These are phyloP conservation scores for Sinocyclocheilus grahami DNA, from an alignment of 2,113 vertebrate genomes.

Conservation along the genomic window DNA sequence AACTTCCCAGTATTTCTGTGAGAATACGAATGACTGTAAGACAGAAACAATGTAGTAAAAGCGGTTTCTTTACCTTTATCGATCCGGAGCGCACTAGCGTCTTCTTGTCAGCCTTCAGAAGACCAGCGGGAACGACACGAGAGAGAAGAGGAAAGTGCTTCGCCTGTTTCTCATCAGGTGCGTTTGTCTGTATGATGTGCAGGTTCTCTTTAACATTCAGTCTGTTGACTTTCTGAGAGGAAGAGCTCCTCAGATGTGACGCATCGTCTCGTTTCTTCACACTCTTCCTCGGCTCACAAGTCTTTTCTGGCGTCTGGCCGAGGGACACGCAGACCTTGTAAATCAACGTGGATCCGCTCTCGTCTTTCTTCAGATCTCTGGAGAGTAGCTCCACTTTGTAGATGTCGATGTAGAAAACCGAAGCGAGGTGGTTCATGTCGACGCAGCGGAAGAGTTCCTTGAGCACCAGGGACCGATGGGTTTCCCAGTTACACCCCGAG, in stretches of 20 bases:
- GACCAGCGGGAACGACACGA: conserved; percentile 79
- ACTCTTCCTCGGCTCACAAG: fast-evolving
- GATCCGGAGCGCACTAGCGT: conserved; percentile 69
- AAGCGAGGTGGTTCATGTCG: conserved; percentile 68
- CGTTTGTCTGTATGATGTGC: too few relatives aligned
- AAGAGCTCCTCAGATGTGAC: background rate
- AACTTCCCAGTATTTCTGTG: too few relatives aligned
- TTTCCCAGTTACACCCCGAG: conserved; percentile 86
- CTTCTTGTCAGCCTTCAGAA: conserved; percentile 77
- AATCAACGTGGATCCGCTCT: conserved; percentile 72
- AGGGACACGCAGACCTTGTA: conserved; percentile 77
- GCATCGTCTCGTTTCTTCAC: conserved; percentile 15
- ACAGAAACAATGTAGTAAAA: too few relatives aligned
- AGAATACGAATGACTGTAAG: too few relatives aligned
- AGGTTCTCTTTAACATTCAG: background rate
- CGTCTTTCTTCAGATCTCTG: conserved; percentile 74
- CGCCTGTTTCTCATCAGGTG: background rate
- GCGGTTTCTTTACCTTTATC: conserved; percentile 78
- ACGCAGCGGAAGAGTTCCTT: conserved; percentile 78
- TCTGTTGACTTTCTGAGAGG: background rate
- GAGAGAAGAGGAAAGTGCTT: conserved; percentile 81
- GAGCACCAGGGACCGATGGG: conserved; percentile 77
- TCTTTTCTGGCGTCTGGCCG: conserved; percentile 11
- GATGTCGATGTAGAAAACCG: conserved; percentile 79
- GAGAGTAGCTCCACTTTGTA: conserved; percentile 82